Percentiles rank a stretch among this genome's conserved stretches.
phyloP scores from a whole-genome alignment of 2,888 invertebrate species.

The Drosophila melanosoma region DNA sequence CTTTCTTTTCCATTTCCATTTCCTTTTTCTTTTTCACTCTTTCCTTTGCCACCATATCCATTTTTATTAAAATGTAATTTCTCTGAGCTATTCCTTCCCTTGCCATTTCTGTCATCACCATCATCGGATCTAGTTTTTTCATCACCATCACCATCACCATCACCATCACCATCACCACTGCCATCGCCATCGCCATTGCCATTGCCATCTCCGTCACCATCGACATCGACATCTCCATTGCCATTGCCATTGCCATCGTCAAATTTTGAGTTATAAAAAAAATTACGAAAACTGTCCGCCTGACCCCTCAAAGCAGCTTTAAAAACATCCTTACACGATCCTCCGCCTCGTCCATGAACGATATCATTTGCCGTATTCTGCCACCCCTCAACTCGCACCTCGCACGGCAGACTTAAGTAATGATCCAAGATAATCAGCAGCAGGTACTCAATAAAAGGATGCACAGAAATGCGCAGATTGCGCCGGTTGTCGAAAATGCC shows the following conservation, averaged over 20 bases:
- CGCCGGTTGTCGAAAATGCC: slow-evolving; percentile 48
- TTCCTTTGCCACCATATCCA: neutral
- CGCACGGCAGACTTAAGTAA: slow-evolving; percentile 30
- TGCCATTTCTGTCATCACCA: neutral
- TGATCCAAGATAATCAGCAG: slow-evolving; percentile 37
- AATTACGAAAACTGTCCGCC: neutral
- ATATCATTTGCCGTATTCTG: neutral
- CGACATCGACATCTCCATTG: neutral
- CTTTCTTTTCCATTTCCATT: neutral
- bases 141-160: neutral
- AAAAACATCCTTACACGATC: slow-evolving; percentile 28
- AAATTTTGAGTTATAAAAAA: neutral
- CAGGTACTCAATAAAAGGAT: slow-evolving; percentile 38
- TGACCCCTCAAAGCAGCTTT: neutral
- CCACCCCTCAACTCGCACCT: too few species aligned
- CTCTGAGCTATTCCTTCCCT: neutral
- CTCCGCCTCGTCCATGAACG: neutral
- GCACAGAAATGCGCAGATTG: slow-evolving; percentile 40
- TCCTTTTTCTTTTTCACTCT: neutral
- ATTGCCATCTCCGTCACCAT: neutral
- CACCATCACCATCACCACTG: too few species aligned
- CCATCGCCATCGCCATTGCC: neutral
- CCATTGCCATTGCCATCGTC: neutral
- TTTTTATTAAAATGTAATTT: neutral
- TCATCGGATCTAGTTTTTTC: neutral